Base-by-base conservation (phyloP, 2,113 vertebrate genomes). In the Lutjanus erythropterus region DNA sequence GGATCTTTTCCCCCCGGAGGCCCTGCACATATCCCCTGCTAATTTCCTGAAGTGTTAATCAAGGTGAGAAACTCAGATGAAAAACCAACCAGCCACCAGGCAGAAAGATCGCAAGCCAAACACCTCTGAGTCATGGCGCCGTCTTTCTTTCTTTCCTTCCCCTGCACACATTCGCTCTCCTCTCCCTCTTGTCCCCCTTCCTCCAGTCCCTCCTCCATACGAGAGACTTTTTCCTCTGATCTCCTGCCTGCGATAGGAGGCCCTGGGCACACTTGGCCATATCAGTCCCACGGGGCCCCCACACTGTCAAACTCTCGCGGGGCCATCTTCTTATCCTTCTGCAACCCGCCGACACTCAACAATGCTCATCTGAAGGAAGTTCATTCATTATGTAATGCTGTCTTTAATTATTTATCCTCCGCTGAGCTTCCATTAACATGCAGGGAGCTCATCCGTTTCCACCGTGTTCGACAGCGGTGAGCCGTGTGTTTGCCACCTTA, bases 311-410 rank as follows among this genome's bases (percentile, higher is more conserved):
- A 80, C 52, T 64, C 82, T 78, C 47, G 3, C 35, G 6, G 49
- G 78, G 41, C 78, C 39, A 2, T 69, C 75, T 62, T 88, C 80
- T 71, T 62, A 68, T 86, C 82, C 71, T 50, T 25, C 87, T 56
- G 81, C 78, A 79, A 47, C 41, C 75, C 44, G 3, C 49, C 5
- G 27, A 53, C 33, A 25, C 60, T 88, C 80, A 75, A 87, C 83
- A 84, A 88, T 88, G 75, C 58, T 75, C 66, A 76, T 85, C 82
- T 76, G 23, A 73, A 88, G 78, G 74, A 87, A 89, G 80, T 70
- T 91, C 81, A 91, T 92, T 85, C 50, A 91, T 94, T 88, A 94
- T 93, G 90, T 75, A 93, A 77, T 46, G 47, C 55, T 21, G 49
- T 42, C 61, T 46, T 93, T 65, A 75, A 91, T 91, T 77, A 92